A percentile compares a stretch with the other conserved stretches of the same genome.
Conservation (phyloP, 2,888 invertebrate genomes). For the Protophormia terraenovae region DNA sequence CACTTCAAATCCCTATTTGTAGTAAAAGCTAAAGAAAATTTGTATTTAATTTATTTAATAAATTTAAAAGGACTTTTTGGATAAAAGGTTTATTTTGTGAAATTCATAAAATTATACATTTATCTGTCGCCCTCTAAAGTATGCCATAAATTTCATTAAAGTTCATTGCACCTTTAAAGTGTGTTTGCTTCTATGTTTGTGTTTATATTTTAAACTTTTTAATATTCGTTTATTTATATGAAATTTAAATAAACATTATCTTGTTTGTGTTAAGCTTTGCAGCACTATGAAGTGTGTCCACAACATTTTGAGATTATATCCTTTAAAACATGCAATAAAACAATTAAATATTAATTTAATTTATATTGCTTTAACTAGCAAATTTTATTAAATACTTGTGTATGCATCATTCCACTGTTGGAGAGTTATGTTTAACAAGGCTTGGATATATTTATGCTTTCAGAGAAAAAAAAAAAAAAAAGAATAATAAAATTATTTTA, state of each 20-base stretch:
- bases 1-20: not conserved
- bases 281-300: not conserved
- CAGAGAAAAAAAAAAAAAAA: not conserved
- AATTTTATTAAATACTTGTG: not conserved
- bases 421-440: not conserved
- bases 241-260: not conserved
- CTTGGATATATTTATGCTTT: not conserved
- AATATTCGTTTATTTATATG: not conserved
- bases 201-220: not conserved
- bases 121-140: not conserved
- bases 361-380: not conserved
- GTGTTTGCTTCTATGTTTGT: not conserved
- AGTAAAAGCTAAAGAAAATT: not conserved
- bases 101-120: not conserved
- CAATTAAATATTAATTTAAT: constrained; percentile 5
- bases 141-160: not conserved
- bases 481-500: no score
- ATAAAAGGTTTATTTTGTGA: not conserved
- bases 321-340: constrained; percentile 1
- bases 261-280: not conserved
- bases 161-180: not conserved
- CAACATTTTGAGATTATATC: not conserved
- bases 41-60: not conserved
- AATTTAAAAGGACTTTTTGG: not conserved
- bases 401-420: not conserved